These are phyloP conservation scores for Diarsia rubi DNA, from an alignment of 2,888 invertebrate species.

Conservation along the genomic window DNA sequence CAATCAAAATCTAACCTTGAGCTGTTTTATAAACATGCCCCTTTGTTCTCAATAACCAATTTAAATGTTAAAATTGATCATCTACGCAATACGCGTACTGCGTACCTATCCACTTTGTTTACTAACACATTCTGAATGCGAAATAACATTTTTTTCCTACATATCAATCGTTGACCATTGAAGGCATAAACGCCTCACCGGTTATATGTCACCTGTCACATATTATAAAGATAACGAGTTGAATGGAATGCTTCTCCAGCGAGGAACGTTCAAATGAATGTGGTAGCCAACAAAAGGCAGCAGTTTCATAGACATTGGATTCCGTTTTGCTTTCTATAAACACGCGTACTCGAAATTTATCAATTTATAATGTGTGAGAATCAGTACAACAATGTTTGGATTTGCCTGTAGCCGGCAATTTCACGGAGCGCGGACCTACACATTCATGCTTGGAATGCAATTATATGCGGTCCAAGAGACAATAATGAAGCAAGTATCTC, in stretches of 20 bases:
- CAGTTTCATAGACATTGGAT: constrained; percentile 45
- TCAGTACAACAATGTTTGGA: constrained; percentile 48
- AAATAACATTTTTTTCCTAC: constrained; percentile 74
- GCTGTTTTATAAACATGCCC: constrained; percentile 61
- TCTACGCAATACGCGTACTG: constrained; percentile 71
- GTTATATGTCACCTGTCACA: constrained; percentile 85
- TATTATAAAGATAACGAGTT: constrained; percentile 76
- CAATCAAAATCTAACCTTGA: constrained; percentile 68
- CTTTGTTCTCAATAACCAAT: constrained; percentile 70
- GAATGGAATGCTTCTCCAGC: constrained; percentile 71
- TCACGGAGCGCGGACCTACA: constrained; percentile 48
- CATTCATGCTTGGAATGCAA: constrained; percentile 62
- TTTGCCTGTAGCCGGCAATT: constrained; percentile 49
- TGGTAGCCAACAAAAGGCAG: constrained; percentile 62
- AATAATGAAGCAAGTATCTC: constrained; percentile 63
- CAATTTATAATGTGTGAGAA: constrained; percentile 60
- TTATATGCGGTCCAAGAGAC: constrained; percentile 61
- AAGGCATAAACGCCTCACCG: constrained; percentile 80
- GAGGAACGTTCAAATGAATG: constrained; percentile 40
- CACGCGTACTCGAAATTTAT: constrained; percentile 49
- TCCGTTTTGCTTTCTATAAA: constrained; percentile 58
- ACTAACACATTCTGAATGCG: constrained; percentile 79
- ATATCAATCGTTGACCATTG: constrained; percentile 80
- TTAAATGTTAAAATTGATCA: constrained; percentile 72
- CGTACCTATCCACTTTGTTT: constrained; percentile 77